phyloP scores from a whole-genome alignment of 2,113 vertebrate species.

The Podarcis muralis region DNA sequence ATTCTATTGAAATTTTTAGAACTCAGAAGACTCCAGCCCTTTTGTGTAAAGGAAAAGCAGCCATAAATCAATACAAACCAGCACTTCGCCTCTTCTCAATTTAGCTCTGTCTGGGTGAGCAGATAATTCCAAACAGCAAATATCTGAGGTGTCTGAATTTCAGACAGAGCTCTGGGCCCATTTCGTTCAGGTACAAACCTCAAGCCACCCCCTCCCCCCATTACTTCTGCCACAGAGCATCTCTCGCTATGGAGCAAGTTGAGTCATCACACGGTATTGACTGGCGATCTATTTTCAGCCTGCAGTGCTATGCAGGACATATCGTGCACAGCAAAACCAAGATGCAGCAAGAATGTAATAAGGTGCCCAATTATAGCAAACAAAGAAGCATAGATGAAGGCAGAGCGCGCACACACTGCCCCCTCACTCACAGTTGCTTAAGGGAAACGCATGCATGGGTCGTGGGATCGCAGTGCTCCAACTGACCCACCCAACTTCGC shows the following conservation, averaged over 20 bases:
- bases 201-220: constrained; percentile 49
- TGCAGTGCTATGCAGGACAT: constrained; percentile 53
- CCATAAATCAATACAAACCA: constrained; percentile 59
- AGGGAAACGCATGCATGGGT: no score
- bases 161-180: constrained; percentile 50
- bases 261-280: constrained; percentile 60
- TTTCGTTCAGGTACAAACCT: constrained; percentile 66
- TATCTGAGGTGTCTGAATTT: constrained; percentile 59
- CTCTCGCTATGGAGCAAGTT: constrained; percentile 40
- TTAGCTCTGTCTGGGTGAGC: constrained; percentile 62
- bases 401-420: no score
- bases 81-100: constrained; percentile 63
- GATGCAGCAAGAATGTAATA: constrained; percentile 53
- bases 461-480: no score
- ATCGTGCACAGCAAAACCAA: constrained; percentile 33
- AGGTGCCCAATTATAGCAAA: constrained; percentile 61
- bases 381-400: not conserved
- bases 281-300: constrained; percentile 71
- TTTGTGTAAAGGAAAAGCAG: not conserved
- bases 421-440: no score
- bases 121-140: constrained; percentile 62
- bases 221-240: constrained; percentile 57
- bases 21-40: not conserved
- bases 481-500: no score
- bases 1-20: not conserved